Percentiles rank a stretch among this genome's conserved stretches.
Conservation (phyloP, 2,888 invertebrate species). For the Euclidia mi region DNA sequence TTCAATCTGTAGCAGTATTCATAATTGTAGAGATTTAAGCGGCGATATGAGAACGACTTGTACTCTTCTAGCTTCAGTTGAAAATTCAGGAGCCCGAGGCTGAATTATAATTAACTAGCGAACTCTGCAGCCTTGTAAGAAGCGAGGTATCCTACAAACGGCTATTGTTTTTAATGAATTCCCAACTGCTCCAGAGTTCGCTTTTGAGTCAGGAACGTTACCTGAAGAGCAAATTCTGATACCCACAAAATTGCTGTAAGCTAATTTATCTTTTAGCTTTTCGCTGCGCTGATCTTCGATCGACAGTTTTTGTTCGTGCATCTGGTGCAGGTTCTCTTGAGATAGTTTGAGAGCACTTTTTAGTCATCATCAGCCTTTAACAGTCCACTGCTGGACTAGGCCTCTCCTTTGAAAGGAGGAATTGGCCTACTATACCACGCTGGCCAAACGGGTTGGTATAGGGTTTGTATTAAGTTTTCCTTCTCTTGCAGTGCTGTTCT, state of each 20-base stretch:
- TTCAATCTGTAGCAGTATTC: constrained; percentile 18
- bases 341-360: constrained; percentile 10
- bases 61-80: constrained; percentile 55
- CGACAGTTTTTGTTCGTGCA: constrained; percentile 2
- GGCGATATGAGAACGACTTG: constrained; percentile 48
- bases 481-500: too few relatives aligned
- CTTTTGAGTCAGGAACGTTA: constrained; percentile 60
- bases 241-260: constrained; percentile 30
- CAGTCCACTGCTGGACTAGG: too few relatives aligned
- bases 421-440: too few relatives aligned
- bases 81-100: constrained; percentile 62
- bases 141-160: constrained; percentile 64
- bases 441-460: too few relatives aligned
- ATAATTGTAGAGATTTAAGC: constrained; percentile 17
- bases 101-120: constrained; percentile 75
- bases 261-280: constrained; percentile 24
- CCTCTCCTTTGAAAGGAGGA: too few relatives aligned
- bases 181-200: constrained; percentile 60
- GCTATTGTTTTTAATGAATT: constrained; percentile 79
- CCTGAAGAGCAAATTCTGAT: constrained; percentile 68
- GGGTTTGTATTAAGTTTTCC: too few relatives aligned
- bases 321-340: not conserved
- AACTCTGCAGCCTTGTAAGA: constrained; percentile 61
- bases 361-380: too few relatives aligned
- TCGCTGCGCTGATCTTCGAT: constrained; percentile 16